These are phyloP conservation scores for Xenopus tropicalis DNA, from an alignment of 2,113 vertebrate species.

Conservation along the genomic window DNA sequence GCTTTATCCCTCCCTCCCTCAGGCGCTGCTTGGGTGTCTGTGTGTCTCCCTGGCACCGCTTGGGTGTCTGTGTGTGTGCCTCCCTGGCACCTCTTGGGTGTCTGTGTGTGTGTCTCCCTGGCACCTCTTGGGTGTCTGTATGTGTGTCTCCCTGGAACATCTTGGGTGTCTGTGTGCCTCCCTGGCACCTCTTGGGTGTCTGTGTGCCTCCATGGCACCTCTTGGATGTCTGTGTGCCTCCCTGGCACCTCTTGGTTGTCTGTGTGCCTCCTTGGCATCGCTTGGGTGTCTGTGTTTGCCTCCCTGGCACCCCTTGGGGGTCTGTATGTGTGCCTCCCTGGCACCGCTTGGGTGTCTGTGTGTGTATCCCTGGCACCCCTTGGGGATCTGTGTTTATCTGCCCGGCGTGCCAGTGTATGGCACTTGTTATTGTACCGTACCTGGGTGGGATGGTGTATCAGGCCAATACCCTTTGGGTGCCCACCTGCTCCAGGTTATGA, in stretches of 20 bases:
- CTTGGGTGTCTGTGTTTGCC: no score
- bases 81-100: background rate
- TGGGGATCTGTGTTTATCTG: no score
- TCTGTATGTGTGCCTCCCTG: constrained; percentile 31
- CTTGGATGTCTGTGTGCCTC: constrained; percentile 38
- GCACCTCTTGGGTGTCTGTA: no score
- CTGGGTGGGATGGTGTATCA: no score
- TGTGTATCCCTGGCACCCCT: background rate
- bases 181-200: background rate
- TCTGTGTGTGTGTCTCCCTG: background rate
- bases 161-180: background rate
- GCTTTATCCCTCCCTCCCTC: background rate
- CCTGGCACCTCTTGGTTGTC: background rate
- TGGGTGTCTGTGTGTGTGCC: constrained; percentile 33
- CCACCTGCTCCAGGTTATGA: constrained; percentile 9
- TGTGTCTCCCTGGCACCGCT: background rate
- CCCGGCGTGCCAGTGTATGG: no score
- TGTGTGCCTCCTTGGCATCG: background rate
- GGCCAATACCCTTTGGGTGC: background rate
- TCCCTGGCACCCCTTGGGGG: background rate
- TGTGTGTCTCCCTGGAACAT: no score
- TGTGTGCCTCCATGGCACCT: background rate
- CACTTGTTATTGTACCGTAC: no score
- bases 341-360: background rate
- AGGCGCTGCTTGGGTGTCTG: background rate